phyloP scores from a whole-genome alignment of 2,797 vertebrate species.

The Odontamblyopus rebecca region DNA sequence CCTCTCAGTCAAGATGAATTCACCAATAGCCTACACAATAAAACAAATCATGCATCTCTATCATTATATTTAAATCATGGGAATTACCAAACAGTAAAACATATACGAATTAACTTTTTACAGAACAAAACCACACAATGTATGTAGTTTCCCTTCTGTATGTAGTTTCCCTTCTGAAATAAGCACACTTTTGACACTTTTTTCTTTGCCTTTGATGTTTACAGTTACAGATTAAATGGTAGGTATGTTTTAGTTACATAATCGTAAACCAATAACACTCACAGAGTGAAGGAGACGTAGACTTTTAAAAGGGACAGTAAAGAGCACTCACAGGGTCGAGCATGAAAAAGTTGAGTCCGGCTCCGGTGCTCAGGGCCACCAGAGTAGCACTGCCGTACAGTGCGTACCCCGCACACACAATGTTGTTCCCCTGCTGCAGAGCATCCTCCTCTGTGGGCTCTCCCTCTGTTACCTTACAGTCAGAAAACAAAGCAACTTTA shows the following conservation, averaged over 20 bases:
- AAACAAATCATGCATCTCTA: background rate
- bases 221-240: background rate
- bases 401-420: slow-evolving; percentile 93
- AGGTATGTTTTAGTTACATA: background rate
- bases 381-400: slow-evolving; percentile 93
- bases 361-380: slow-evolving; percentile 90
- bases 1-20: slow-evolving; percentile 93
- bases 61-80: background rate
- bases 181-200: too few relatives aligned
- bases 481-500: background rate
- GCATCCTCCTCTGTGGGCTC: slow-evolving; percentile 88
- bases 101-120: background rate
- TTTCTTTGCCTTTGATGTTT: background rate
- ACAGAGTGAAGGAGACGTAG: background rate
- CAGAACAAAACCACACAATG: background rate
- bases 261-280: background rate
- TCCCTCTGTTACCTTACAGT: slow-evolving; percentile 72
- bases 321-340: slow-evolving; percentile 86
- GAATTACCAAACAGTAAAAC: background rate
- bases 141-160: background rate
- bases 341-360: slow-evolving; percentile 94
- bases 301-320: background rate
- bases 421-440: slow-evolving; percentile 84
- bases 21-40: slow-evolving; percentile 85
- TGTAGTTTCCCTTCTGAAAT: background rate